Conservation (phyloP, 2,797 vertebrate genomes). For the Platalea minor region DNA sequence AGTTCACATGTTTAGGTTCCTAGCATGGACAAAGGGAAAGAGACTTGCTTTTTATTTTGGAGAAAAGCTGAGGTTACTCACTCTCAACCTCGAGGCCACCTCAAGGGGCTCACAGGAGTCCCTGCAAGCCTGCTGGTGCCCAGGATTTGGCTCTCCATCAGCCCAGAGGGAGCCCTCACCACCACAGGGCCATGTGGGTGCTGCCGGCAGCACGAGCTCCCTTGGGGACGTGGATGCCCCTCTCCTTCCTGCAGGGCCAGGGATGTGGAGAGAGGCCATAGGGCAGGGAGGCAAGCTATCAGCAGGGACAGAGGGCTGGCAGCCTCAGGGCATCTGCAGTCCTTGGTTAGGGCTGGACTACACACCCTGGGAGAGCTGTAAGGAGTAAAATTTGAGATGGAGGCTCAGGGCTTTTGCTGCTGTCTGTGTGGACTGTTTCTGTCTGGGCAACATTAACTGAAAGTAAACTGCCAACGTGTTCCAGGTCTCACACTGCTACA, state of each 20-base stretch:
- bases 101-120: neutral
- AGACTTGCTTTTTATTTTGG: neutral
- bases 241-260: neutral
- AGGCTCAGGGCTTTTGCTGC: neutral
- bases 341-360: neutral
- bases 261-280: fast-evolving
- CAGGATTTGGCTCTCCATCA: neutral
- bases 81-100: neutral
- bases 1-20: conserved; percentile 30
- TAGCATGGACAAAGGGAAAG: neutral
- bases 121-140: neutral
- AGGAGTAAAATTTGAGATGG: neutral
- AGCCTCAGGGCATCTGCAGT: neutral
- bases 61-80: neutral
- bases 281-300: neutral
- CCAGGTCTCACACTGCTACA: neutral
- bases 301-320: neutral
- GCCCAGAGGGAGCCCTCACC: neutral
- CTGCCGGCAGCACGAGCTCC: neutral
- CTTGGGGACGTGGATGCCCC: neutral
- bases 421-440: neutral
- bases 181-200: fast-evolving
- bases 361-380: fast-evolving
- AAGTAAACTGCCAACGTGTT: neutral
- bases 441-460: neutral